phyloP scores from a whole-genome alignment of 2,888 invertebrate species.

The Luperina testacea region DNA sequence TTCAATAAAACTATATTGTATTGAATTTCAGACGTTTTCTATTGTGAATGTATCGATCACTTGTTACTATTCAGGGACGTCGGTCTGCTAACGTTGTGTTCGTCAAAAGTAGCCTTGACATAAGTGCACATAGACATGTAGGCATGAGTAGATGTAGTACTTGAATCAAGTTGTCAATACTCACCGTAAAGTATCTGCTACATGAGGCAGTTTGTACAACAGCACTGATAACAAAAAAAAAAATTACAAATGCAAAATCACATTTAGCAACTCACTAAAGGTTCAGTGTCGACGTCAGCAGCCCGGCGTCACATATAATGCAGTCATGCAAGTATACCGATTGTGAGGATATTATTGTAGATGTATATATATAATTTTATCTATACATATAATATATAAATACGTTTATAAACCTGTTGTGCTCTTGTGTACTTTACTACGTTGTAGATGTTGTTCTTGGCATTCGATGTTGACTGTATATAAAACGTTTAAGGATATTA shows the following conservation, averaged over 20 bases:
- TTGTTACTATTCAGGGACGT: slow-evolving; percentile 47
- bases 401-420: slow-evolving; percentile 81
- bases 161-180: background rate
- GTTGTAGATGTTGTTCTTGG: slow-evolving; percentile 83
- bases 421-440: slow-evolving; percentile 79
- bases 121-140: slow-evolving; percentile 41
- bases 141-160: slow-evolving; percentile 33
- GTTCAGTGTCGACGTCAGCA: slow-evolving; percentile 7
- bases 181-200: background rate
- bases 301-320: slow-evolving; percentile 7
- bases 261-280: slow-evolving; percentile 15
- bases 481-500: slow-evolving; percentile 86
- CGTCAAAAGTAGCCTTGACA: background rate
- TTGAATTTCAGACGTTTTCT: slow-evolving; percentile 56
- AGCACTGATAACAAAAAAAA: slow-evolving; percentile 2
- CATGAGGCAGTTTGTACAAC: background rate
- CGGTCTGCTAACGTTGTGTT: slow-evolving; percentile 17
- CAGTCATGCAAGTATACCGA: slow-evolving; percentile 37
- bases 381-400: slow-evolving; percentile 71
- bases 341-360: slow-evolving; percentile 51
- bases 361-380: slow-evolving; percentile 70
- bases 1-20: slow-evolving; percentile 56
- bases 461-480: slow-evolving; percentile 86
- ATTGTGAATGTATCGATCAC: slow-evolving; percentile 55
- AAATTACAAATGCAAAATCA: slow-evolving; percentile 9